Conservation (phyloP, 1,140 invertebrate species). For the Acromyrmex echinatior region DNA sequence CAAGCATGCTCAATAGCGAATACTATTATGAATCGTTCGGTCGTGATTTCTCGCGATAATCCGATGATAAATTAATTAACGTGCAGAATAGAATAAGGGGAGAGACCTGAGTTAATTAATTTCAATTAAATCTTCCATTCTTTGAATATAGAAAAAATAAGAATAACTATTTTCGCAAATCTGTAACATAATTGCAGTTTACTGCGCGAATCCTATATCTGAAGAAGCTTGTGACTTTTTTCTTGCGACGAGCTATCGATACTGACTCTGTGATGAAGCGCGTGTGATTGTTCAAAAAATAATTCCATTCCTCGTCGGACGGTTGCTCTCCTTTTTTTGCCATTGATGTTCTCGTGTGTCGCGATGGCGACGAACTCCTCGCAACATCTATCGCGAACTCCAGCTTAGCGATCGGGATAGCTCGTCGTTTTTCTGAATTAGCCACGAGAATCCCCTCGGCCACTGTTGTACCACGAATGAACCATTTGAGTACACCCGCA, state of each 20-base stretch:
- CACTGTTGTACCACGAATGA: constrained; percentile 81
- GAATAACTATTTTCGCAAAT: background rate
- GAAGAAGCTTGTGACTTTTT: constrained; percentile 33
- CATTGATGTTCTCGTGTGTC: constrained; percentile 88
- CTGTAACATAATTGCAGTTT: background rate
- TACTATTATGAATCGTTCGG: constrained; percentile 31
- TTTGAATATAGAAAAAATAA: background rate
- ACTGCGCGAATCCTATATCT: constrained; percentile 48
- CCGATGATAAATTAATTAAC: constrained; percentile 48
- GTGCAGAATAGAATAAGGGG: background rate
- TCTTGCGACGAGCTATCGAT: constrained; percentile 66
- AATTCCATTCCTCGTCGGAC: constrained; percentile 89
- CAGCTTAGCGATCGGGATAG: constrained; percentile 83
- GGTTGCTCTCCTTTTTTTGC: constrained; percentile 59
- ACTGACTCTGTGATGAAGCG: constrained; percentile 83
- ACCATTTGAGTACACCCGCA: constrained; percentile 88
- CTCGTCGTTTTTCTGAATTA: constrained; percentile 68
- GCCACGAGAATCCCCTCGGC: constrained; percentile 58
- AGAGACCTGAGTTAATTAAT: background rate
- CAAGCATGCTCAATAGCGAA: background rate
- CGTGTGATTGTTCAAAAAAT: constrained; percentile 89
- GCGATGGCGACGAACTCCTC: constrained; percentile 86
- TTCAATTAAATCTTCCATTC: background rate
- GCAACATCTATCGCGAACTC: constrained; percentile 88
- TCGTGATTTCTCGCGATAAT: constrained; percentile 44